Base-by-base conservation (phyloP, 1,140 invertebrate species). In the Himalopsyche phryganea region DNA sequence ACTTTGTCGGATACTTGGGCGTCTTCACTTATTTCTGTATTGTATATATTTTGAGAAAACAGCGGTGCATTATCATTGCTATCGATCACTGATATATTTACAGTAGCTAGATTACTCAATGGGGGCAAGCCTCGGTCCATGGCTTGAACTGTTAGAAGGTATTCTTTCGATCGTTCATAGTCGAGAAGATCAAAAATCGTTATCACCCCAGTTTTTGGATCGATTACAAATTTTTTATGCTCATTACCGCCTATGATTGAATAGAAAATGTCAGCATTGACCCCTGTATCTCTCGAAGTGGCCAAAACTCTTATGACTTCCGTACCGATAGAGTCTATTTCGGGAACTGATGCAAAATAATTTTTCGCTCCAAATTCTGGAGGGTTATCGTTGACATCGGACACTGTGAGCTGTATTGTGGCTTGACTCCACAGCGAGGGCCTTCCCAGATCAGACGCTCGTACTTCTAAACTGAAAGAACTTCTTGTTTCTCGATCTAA, bases 251-350 rank as follows among this genome's bases (percentile, higher is more conserved):
- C 88, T 17, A 91, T 81, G 50, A 94, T 88, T 19, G 87, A 86
- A 68, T 96, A 96, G 14, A 84, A 84, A 36, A 96, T 88, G 67
- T 92, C 84, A 0, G 91, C 91, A 73, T 96, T 96, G 0, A 92
- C 81, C 1, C 92, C 93, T n/a, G 86, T 87, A 67, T 97, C 94
- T 63, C 87, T 83, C 11, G 94, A 95, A 0, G 86, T 89, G 0
- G 94, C 94, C 35, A 86, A 74, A 0, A 96, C 86, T 58, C 83
- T 75, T 1, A 85, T 81, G 1, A 95, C 83, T 68, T 89, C 85
- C 7, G 85, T 83, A 45, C 85, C 86, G 35, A 86, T 71, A 9
- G 81, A 71, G 53, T 85, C 80, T 52, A 84, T 84, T 74, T 91
- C 91, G 1, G 83, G 78, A 1, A 92, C 79, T 11, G 76, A 79